These are phyloP conservation scores for Ctenicera cuprea DNA, from an alignment of 2,888 invertebrate species.

Conservation along the genomic window DNA sequence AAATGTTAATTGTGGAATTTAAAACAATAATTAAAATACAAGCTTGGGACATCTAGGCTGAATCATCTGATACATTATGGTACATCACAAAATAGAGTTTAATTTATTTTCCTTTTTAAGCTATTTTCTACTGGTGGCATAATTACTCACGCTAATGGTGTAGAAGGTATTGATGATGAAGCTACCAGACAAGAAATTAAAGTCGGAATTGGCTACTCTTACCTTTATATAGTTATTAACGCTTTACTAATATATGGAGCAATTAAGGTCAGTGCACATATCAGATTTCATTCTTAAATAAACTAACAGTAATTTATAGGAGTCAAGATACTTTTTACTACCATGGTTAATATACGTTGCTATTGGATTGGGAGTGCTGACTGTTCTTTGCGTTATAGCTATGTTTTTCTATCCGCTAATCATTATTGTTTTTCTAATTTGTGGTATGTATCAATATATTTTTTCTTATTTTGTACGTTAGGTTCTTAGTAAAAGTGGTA, in stretches of 20 bases:
- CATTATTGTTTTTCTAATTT: slow-evolving; percentile 12
- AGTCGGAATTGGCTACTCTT: slow-evolving; percentile 39
- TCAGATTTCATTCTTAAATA: too few relatives aligned
- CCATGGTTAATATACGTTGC: slow-evolving; percentile 44
- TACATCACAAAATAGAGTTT: too few relatives aligned
- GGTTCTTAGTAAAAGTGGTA: too few relatives aligned
- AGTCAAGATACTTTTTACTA: slow-evolving; percentile 38
- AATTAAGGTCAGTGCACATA: slow-evolving; percentile 39
- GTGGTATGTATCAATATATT: slow-evolving; percentile 35
- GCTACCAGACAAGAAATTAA: slow-evolving; percentile 35
- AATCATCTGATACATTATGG: too few relatives aligned
- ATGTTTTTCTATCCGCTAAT: slow-evolving; percentile 36
- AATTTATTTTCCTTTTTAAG: slow-evolving; percentile 4
- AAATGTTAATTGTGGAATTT: too few relatives aligned
- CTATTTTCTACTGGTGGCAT: slow-evolving; percentile 39
- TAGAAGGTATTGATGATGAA: slow-evolving; percentile 38
- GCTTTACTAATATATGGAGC: slow-evolving; percentile 38
- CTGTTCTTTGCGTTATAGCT: slow-evolving; percentile 31
- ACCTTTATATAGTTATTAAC: slow-evolving; percentile 35
- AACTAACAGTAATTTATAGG: slow-evolving; percentile 13
- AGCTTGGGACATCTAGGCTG: too few relatives aligned
- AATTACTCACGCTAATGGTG: slow-evolving; percentile 25
- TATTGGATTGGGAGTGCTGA: slow-evolving; percentile 38
- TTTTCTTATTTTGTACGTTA: too few relatives aligned
- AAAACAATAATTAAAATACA: too few relatives aligned